Evolutionary conservation across 2,797 vertebrate genomes (phyloP), one percentile per base, ranked within the genome.

Genomic region (Lithobates sylvaticus): DNA sequence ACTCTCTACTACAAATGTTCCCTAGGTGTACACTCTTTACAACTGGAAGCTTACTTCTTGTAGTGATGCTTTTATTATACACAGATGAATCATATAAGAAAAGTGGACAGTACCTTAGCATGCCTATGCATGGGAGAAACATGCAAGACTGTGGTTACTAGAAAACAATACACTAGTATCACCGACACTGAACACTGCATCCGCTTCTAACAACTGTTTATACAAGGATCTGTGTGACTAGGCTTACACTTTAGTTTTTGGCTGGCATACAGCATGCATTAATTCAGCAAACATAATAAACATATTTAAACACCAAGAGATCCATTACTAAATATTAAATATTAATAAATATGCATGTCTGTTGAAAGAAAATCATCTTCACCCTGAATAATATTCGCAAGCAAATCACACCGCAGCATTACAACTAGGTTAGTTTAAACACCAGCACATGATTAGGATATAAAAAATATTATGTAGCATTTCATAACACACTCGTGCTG

Each of bases 401-500:
- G 6, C 18, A 69, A 73, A 34, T n/a, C 79, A 81, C 78, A 80
- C 13, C 13, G 32, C 29, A 71, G 16, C 39, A 39, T 42, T 50
- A 58, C 42, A 85, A 26, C 36, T 26, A 2, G 72, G 71, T 86
- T 86, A 86, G 34, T 81, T 2, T 54, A 68, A 69, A 50, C 23
- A 42, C 26, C 29, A 86, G 9, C 64, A 27, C 15, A 26, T 61
- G 15, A 73, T 64, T 69, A 86, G 78, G 64, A 34, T 64, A 34
- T 9, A 5, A 10, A 68, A 27, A 50, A 61, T 26, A 64, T 26
- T 75, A 44, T 77, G 78, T 47, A 71, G 64, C 3, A 39, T 26
- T 21, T 67, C 47, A 54, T 68, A 39, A 44, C 76, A 87, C 81
- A 80, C 81, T 12, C 76, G 47, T 87, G 86, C 86, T 84, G 86